Evolutionary conservation across 2,888 invertebrate species (phyloP).

Genomic region (Chironomus riparius): DNA sequence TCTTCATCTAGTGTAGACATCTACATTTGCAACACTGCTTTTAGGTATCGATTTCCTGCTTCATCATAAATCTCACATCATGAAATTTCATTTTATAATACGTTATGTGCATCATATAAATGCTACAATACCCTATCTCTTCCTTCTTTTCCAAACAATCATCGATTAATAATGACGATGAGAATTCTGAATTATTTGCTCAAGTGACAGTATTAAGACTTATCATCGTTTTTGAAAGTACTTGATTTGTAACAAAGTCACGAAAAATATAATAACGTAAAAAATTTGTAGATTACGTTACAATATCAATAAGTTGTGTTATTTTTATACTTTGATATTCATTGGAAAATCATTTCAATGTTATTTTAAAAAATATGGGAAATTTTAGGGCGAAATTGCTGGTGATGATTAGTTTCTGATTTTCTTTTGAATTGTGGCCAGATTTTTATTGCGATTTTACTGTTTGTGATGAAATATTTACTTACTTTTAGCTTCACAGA

Average conservation of each 20-base stretch:
- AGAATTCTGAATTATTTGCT: background rate
- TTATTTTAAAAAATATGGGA: too few relatives aligned
- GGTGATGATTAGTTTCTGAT: too few relatives aligned
- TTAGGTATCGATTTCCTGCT: slow-evolving; percentile 6
- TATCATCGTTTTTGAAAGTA: background rate
- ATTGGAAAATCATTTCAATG: background rate
- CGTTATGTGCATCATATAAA: background rate
- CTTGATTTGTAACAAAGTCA: background rate
- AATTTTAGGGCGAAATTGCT: too few relatives aligned
- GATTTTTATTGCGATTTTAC: background rate
- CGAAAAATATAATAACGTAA: background rate
- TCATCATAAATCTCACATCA: slow-evolving; percentile 5
- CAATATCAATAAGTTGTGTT: background rate
- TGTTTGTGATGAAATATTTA: background rate
- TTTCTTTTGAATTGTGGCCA: too few relatives aligned
- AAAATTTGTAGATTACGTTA: background rate
- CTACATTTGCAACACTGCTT: too few relatives aligned
- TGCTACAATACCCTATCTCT: too few relatives aligned
- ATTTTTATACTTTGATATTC: background rate
- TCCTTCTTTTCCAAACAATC: background rate
- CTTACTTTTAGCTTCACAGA: background rate
- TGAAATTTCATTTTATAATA: background rate
- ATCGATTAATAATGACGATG: background rate
- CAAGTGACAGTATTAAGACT: background rate
- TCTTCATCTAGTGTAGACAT: too few relatives aligned